Conservation (phyloP, 2,113 vertebrate species). For the Takifugu flavidus region DNA sequence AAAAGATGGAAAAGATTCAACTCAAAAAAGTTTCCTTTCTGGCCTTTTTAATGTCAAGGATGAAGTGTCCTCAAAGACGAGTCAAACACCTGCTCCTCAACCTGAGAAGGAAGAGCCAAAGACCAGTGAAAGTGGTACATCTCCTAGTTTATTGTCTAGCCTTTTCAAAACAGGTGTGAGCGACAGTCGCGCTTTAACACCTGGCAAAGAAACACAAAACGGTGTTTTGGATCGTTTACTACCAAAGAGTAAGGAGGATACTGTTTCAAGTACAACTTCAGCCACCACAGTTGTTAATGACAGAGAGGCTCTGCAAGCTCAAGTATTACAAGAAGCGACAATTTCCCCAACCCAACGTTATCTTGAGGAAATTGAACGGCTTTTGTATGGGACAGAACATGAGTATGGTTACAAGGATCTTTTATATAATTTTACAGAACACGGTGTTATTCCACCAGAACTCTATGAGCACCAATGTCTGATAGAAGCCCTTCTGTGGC, state of each 20-base stretch:
- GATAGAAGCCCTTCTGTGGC: conserved; percentile 76
- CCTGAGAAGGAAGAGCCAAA: conserved; percentile 53
- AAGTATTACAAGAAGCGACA: conserved; percentile 44
- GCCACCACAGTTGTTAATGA: conserved; percentile 5
- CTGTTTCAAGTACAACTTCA: conserved; percentile 22
- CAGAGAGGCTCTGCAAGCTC: conserved; percentile 22
- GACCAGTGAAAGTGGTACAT: conserved; percentile 30
- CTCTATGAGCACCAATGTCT: conserved; percentile 76
- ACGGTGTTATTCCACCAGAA: conserved; percentile 72
- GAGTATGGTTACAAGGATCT: conserved; percentile 78
- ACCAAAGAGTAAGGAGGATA: conserved; percentile 42
- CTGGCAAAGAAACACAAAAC: conserved; percentile 61
- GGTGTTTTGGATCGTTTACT: conserved; percentile 32
- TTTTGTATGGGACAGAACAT: conserved; percentile 69
- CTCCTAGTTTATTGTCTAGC: conserved; percentile 76
- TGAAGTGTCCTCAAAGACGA: conserved; percentile 54
- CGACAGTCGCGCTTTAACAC: conserved; percentile 58
- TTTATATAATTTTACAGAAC: conserved; percentile 71
- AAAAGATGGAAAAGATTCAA: conserved; percentile 48
- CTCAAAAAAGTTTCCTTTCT: conserved; percentile 74
- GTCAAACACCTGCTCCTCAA: conserved; percentile 45
- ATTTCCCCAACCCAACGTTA: conserved; percentile 61
- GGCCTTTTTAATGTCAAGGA: conserved; percentile 76
- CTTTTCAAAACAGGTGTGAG: conserved; percentile 73
- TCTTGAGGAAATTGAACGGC: conserved; percentile 71